Conservation (phyloP, 2,797 vertebrate species). For the Sebastes paucispinis region DNA sequence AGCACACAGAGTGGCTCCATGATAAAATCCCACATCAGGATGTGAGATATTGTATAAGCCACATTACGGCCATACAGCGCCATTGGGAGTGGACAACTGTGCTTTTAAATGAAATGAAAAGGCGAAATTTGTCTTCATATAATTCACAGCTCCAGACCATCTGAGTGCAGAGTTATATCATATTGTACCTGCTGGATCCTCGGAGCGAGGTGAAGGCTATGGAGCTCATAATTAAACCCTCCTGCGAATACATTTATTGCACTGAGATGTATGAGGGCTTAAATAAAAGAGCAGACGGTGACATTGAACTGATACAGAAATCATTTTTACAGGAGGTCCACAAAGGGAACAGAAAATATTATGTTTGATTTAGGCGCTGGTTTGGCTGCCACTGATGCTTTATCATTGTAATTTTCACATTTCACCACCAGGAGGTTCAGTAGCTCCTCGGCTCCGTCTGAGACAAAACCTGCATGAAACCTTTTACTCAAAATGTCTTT, state of each 20-base stretch:
- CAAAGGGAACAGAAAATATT: constrained; percentile 31
- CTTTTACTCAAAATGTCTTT: neutral
- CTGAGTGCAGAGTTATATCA: constrained; percentile 58
- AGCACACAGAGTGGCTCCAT: constrained; percentile 26
- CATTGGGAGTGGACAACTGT: constrained; percentile 44
- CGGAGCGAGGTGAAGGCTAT: constrained; percentile 14
- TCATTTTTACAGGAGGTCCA: constrained; percentile 25
- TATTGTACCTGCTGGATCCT: constrained; percentile 26
- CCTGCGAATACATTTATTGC: constrained; percentile 69
- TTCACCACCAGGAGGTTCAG: constrained; percentile 65
- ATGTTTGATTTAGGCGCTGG: constrained; percentile 26
- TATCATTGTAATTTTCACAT: constrained; percentile 45
- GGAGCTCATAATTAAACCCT: constrained; percentile 65
- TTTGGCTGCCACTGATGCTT: neutral
- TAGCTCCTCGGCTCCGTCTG: neutral
- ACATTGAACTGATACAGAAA: constrained; percentile 20
- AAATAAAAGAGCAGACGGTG: constrained; percentile 43
- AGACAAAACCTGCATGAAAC: constrained; percentile 10
- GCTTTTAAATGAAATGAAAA: constrained; percentile 66
- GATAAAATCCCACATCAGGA: constrained; percentile 35
- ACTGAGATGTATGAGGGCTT: constrained; percentile 45
- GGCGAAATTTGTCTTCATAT: constrained; percentile 46
- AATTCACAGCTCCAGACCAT: constrained; percentile 39
- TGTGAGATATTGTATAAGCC: constrained; percentile 56
- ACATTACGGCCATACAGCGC: constrained; percentile 19